A percentile compares a stretch with the other conserved stretches of the same genome.
Evolutionary conservation across 2,113 vertebrate species (phyloP).

Genomic region (Anolis carolinensis): DNA sequence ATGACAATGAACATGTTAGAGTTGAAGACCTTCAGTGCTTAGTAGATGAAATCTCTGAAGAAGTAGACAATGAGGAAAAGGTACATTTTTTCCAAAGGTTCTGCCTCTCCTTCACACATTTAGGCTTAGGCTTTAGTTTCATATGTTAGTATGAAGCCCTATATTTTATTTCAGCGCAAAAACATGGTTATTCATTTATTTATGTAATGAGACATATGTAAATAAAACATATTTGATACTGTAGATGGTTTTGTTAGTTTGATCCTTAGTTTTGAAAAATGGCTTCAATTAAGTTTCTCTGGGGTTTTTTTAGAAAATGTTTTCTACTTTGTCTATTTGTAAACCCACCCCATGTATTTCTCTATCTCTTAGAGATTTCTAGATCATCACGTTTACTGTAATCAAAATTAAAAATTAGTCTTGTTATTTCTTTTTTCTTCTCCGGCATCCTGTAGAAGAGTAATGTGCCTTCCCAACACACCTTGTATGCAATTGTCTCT

Average conservation of each 20-base stretch:
- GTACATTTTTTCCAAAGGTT: conserved; percentile 47
- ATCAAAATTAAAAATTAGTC: not conserved
- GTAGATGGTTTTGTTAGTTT: conserved; percentile 7
- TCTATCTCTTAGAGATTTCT: not conserved
- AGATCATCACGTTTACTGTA: not conserved
- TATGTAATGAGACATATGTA: no score
- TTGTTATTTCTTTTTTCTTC: no score
- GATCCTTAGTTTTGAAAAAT: conserved; percentile 34
- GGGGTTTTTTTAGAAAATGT: not conserved
- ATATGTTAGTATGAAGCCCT: not conserved
- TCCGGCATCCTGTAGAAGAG: conserved; percentile 67
- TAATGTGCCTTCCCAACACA: conserved; percentile 71
- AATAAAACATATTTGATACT: conserved; percentile 19
- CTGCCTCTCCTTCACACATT: not conserved
- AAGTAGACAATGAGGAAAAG: conserved; percentile 77
- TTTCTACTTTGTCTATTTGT: not conserved
- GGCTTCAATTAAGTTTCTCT: conserved; percentile 36
- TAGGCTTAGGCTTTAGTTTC: conserved; percentile 23
- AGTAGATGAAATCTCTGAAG: conserved; percentile 84
- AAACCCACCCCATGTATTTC: not conserved
- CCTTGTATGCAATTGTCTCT: conserved; percentile 82
- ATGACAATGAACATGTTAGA: conserved; percentile 61
- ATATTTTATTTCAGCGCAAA: conserved; percentile 12
- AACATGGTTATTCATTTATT: no score
- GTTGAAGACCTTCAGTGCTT: conserved; percentile 85